Evolutionary conservation across 2,888 invertebrate species (phyloP).

Genomic region (Ormyrus rosae): DNA sequence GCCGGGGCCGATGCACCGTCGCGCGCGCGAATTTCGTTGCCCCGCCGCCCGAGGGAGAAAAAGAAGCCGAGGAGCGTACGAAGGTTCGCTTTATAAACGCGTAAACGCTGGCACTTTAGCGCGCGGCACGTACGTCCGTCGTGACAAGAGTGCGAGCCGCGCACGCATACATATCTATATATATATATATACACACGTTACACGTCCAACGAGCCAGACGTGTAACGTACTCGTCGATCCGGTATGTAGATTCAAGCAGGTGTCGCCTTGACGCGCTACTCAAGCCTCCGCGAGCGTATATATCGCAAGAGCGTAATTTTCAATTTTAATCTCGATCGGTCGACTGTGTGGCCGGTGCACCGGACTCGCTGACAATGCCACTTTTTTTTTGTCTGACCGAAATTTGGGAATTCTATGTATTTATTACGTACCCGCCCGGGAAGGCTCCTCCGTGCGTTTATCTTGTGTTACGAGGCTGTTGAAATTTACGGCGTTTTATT

Average conservation of each 20-base stretch:
- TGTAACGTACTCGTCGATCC: slow-evolving; percentile 64
- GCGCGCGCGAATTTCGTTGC: too few species aligned
- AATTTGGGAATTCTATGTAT: too few species aligned
- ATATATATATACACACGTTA: neutral
- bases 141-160: slow-evolving; percentile 32
- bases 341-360: too few species aligned
- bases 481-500: too few species aligned
- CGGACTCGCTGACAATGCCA: too few species aligned
- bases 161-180: neutral
- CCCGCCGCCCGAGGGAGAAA: neutral
- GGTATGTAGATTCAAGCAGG: slow-evolving; percentile 69
- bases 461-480: too few species aligned
- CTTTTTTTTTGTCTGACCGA: too few species aligned
- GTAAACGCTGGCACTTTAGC: slow-evolving; percentile 51
- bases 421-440: too few species aligned
- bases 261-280: slow-evolving; percentile 63
- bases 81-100: slow-evolving; percentile 36
- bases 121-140: slow-evolving; percentile 42
- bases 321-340: slow-evolving; percentile 62
- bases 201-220: slow-evolving; percentile 11
- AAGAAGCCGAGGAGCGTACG: neutral
- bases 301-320: slow-evolving; percentile 59
- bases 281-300: slow-evolving; percentile 24
- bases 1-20: too few species aligned
- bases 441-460: too few species aligned